Conservation (phyloP, 2,888 invertebrate species). For the Macaria liturata region DNA sequence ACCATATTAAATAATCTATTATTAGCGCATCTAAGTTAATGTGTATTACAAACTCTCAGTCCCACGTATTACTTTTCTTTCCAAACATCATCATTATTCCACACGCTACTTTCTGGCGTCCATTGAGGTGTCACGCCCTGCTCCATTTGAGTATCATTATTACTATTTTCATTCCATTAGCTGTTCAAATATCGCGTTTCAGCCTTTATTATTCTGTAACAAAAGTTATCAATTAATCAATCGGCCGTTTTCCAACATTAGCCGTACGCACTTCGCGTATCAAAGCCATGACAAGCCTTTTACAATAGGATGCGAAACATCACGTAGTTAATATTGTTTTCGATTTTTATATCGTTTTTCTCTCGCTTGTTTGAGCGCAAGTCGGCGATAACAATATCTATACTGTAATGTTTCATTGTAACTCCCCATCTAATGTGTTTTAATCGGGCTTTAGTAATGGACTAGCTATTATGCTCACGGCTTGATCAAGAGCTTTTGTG, state of each 20-base stretch:
- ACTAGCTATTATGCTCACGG: slow-evolving; percentile 31
- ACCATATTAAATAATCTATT: no score
- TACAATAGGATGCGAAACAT: no score
- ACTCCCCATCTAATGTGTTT: slow-evolving; percentile 40
- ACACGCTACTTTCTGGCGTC: no score
- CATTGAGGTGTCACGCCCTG: not conserved
- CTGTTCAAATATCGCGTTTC: slow-evolving; percentile 8
- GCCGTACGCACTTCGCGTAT: slow-evolving; percentile 33
- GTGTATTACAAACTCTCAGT: no score
- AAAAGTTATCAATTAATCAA: slow-evolving; percentile 16
- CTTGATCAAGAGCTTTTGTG: slow-evolving; percentile 14
- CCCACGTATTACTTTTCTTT: no score
- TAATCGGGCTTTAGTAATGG: slow-evolving; percentile 46
- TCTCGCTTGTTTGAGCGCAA: no score
- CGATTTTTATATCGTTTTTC: no score
- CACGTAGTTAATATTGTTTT: no score
- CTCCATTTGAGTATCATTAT: slow-evolving; percentile 6
- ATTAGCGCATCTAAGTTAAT: no score
- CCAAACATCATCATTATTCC: no score
- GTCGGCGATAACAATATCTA: no score
- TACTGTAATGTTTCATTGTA: no score
- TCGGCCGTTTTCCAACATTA: slow-evolving; percentile 13
- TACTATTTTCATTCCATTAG: slow-evolving; percentile 11
- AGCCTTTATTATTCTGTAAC: slow-evolving; percentile 9
- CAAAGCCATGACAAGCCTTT: slow-evolving; percentile 41